Evolutionary conservation across 1,140 invertebrate genomes (phyloP).

Genomic region (Rhyacophila brunnea): DNA sequence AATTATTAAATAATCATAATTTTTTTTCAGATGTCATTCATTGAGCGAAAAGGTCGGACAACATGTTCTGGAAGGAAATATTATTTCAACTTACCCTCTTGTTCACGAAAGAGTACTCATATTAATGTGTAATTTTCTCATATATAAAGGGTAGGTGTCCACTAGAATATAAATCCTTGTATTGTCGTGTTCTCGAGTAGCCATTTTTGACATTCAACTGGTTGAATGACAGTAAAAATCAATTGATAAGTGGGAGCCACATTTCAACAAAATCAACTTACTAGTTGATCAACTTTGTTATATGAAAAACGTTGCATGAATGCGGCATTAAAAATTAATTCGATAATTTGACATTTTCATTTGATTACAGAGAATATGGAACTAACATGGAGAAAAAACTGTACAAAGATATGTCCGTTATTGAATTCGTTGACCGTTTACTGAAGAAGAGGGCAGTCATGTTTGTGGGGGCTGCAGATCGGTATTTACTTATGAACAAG

Average conservation of each 20-base stretch:
- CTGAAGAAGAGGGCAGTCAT: constrained; percentile 52
- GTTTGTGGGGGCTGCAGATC: constrained; percentile 48
- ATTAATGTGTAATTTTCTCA: constrained; percentile 17
- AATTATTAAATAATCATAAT: too few species aligned
- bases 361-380: constrained; percentile 34
- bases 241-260: too few species aligned
- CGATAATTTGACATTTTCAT: too few species aligned
- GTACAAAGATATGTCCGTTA: constrained; percentile 45
- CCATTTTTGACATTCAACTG: too few species aligned
- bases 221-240: too few species aligned
- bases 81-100: constrained; percentile 17
- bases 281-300: too few species aligned
- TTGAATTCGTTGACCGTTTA: constrained; percentile 53
- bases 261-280: too few species aligned
- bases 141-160: constrained; percentile 12
- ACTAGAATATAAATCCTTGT: background rate
- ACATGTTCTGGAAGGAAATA: constrained; percentile 6
- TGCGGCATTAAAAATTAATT: too few species aligned
- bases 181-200: too few species aligned
- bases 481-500: background rate
- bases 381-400: constrained; percentile 41
- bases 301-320: too few species aligned
- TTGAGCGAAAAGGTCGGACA: background rate
- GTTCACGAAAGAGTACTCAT: constrained; percentile 18
- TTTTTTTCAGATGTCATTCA: constrained; percentile 8